phyloP scores from a whole-genome alignment of 1,140 invertebrate species.

The Formica exsecta region DNA sequence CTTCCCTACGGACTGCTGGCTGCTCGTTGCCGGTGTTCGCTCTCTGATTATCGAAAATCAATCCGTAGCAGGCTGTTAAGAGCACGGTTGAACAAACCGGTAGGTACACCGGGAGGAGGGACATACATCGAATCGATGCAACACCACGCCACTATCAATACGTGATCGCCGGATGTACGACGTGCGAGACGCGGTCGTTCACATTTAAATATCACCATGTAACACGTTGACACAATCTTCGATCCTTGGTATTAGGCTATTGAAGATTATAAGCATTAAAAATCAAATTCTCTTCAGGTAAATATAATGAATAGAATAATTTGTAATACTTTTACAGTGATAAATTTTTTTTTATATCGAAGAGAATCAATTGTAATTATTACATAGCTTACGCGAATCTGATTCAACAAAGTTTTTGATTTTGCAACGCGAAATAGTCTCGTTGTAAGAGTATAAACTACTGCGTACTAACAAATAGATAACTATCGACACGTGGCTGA shows the following conservation, averaged over 20 bases:
- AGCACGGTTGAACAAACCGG: constrained; percentile 66
- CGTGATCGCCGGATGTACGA: constrained; percentile 45
- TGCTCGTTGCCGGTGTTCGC: constrained; percentile 57
- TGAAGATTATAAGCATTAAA: constrained; percentile 19
- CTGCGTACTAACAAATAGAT: constrained; percentile 11
- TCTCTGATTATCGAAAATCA: constrained; percentile 80
- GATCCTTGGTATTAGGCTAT: constrained; percentile 24
- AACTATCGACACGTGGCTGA: constrained; percentile 26
- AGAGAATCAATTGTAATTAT: not conserved
- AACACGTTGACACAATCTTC: constrained; percentile 40
- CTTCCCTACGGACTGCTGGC: constrained; percentile 21
- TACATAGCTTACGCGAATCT: not conserved
- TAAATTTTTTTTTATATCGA: not conserved
- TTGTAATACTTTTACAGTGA: not conserved
- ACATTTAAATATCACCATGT: constrained; percentile 78
- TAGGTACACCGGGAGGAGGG: constrained; percentile 35
- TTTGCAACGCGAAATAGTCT: constrained; percentile 6
- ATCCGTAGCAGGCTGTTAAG: constrained; percentile 73
- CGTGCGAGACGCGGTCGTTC: constrained; percentile 69
- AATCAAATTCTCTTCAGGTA: not conserved
- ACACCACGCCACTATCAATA: constrained; percentile 47
- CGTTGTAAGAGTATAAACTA: not conserved
- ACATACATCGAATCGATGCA: constrained; percentile 13
- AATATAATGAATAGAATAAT: not conserved
- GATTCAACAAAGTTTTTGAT: not conserved